These are phyloP conservation scores for Toxotes jaculatrix DNA, from an alignment of 2,113 vertebrate species.

Conservation along the genomic window DNA sequence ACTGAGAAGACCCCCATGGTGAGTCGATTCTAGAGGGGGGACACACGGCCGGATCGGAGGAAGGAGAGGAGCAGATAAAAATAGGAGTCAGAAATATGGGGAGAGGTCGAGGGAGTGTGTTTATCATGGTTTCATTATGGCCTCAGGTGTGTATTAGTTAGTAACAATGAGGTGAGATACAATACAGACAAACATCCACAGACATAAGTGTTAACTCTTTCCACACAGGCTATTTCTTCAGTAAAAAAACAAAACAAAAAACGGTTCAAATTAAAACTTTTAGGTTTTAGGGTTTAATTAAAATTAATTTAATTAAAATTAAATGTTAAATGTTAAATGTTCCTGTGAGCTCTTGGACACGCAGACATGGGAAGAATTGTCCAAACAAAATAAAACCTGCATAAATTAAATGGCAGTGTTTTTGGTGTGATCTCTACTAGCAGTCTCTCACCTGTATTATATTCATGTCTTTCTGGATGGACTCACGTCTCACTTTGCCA, in stretches of 20 bases:
- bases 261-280: too few species aligned
- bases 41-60: background rate
- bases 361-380: background rate
- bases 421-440: background rate
- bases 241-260: too few species aligned
- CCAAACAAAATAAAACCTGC: background rate
- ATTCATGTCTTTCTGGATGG: slow-evolving; percentile 70
- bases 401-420: background rate
- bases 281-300: too few species aligned
- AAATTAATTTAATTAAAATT: too few species aligned
- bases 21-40: slow-evolving; percentile 79
- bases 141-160: background rate
- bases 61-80: background rate
- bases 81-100: background rate
- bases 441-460: slow-evolving; percentile 81
- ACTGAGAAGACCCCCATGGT: slow-evolving; percentile 88
- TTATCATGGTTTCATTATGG: background rate
- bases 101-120: background rate
- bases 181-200: background rate
- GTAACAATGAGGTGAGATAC: background rate
- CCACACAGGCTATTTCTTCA: too few species aligned
- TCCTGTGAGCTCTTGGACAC: background rate
- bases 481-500: slow-evolving; percentile 74
- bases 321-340: too few species aligned
- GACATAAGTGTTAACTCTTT: background rate